phyloP scores from a whole-genome alignment of 2,888 invertebrate species.

The Epirrhoe alternata region DNA sequence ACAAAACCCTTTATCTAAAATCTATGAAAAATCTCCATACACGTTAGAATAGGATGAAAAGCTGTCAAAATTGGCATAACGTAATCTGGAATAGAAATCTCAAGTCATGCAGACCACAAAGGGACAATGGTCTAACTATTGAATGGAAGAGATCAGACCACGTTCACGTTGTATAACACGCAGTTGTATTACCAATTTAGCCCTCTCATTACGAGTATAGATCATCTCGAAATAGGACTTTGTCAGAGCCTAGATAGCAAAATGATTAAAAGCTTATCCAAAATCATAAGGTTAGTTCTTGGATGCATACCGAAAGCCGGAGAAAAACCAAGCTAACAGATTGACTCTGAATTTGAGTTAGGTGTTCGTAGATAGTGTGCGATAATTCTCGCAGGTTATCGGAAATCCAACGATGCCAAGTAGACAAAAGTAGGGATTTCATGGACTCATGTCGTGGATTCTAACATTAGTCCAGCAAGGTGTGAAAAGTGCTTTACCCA shows the following conservation, averaged over 20 bases:
- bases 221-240: neutral
- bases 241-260: neutral
- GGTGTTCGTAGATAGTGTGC: no score
- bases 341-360: no score
- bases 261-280: neutral
- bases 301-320: no score
- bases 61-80: slow-evolving; percentile 39
- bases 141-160: slow-evolving; percentile 49
- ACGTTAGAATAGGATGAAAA: slow-evolving; percentile 35
- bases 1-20: slow-evolving; percentile 41
- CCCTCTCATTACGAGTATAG: neutral
- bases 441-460: no score
- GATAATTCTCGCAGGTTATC: no score
- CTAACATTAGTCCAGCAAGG: no score
- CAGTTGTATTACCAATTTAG: neutral
- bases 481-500: no score
- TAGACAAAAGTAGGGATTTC: no score
- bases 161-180: neutral
- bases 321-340: no score
- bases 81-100: slow-evolving; percentile 46
- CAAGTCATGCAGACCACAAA: slow-evolving; percentile 50
- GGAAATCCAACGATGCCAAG: no score
- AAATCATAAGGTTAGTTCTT: no score
- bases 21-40: slow-evolving; percentile 31
- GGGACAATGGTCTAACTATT: slow-evolving; percentile 49